These are phyloP conservation scores for Chymomyza fuscimana DNA, from an alignment of 2,888 invertebrate genomes.

Conservation along the genomic window DNA sequence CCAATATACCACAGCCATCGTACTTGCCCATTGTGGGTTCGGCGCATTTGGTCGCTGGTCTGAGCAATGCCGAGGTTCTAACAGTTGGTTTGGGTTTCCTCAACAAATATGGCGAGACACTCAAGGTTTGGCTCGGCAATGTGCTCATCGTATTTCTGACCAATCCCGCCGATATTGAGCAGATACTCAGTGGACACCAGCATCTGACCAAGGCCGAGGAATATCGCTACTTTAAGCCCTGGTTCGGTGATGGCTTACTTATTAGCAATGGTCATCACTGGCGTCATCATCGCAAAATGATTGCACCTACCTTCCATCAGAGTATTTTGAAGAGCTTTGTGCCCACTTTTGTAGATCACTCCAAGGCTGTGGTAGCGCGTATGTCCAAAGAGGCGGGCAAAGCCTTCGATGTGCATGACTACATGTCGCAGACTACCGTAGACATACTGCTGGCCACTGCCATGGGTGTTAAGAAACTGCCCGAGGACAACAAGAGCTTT, in stretches of 20 bases:
- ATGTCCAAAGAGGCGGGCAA: constrained; percentile 84
- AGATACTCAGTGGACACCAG: constrained; percentile 87
- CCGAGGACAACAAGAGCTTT: constrained; percentile 84
- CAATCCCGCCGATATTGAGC: constrained; percentile 86
- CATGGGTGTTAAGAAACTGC: constrained; percentile 90
- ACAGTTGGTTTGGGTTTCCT: constrained; percentile 59
- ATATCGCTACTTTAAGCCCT: constrained; percentile 88
- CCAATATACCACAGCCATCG: constrained; percentile 85
- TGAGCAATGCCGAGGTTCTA: constrained; percentile 81
- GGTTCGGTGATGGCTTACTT: constrained; percentile 89
- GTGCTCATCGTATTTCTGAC: constrained; percentile 85
- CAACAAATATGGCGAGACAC: constrained; percentile 83
- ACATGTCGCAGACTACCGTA: constrained; percentile 89
- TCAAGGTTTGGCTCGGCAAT: constrained; percentile 88
- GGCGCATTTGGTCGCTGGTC: constrained; percentile 84
- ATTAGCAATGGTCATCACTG: constrained; percentile 89
- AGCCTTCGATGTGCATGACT: constrained; percentile 88
- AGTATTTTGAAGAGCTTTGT: constrained; percentile 91
- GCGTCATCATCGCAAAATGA: constrained; percentile 90
- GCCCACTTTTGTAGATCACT: constrained; percentile 88
- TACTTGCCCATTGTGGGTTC: constrained; percentile 86
- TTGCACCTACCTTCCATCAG: constrained; percentile 91
- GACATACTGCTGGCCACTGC: constrained; percentile 90
- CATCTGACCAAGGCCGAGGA: constrained; percentile 88
- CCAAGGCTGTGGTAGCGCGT: constrained; percentile 84